Base-by-base conservation (phyloP, 2,888 invertebrate species). In the Hemistola chrysoprasaria region DNA sequence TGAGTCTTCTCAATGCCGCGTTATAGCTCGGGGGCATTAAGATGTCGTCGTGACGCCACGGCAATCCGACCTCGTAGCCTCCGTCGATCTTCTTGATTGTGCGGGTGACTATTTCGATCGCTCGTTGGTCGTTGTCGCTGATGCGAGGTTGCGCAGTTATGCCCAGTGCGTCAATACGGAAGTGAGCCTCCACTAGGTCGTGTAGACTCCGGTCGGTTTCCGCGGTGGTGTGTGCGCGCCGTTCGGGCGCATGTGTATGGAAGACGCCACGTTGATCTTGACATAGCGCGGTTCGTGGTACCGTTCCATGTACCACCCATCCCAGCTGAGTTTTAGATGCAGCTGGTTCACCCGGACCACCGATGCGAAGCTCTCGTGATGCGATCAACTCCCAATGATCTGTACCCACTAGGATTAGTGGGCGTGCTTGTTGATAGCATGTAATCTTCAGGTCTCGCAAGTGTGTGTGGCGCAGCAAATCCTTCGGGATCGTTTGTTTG, bases 21-120 rank as follows among this genome's bases (percentile, higher is more conserved):
- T 33, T 20, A 9, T 27, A 44, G 20, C 34, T 50, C n/a, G 36
- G 21, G 0, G 53, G 49, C 9, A 53, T 11, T 3, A 8, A 7
- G 0, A 20, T 10, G 5, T 42, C 20, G 0, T 53, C 47, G 0
- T 22, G 11, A 22, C 37, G 45, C 28, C 28, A 28, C 1, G 16
- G 16, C 3, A 28, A 5, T 7, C 28, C 28, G 3, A 16, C 16
- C 5, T 28, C 28, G 16, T 16, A 28, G 1, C 28, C 1, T 3
- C 28, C 28, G 8, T 28, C 8, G 5, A 16, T 7, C 4, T 8
- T 1, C 1, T 16, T 11, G 7, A 11, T n/a, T 4, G 16, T 28
- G 4, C 10, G 11, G 1, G 6, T 8, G 2, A 16, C 16, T n/a
- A 28, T 11, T 8, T 11, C 16, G 5, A 28, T 5, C 2, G 28